Evolutionary conservation across 2,797 vertebrate genomes (phyloP), one percentile per base, ranked within the genome.

Genomic region (Mallotus villosus): DNA sequence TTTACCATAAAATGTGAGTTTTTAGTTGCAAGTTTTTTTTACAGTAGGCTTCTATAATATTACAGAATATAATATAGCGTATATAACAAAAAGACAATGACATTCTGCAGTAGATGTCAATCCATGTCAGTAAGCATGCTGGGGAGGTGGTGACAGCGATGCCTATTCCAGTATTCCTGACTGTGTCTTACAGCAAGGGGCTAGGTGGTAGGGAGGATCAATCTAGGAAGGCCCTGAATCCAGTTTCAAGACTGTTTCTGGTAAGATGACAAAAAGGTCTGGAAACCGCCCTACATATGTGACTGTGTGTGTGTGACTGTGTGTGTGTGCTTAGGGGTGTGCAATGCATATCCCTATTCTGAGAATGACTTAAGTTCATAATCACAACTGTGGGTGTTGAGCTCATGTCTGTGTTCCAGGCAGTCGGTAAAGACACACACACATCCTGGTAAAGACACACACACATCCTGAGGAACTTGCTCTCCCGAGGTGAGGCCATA

Each of bases 281-380:
- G 83, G 82, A 89, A 88, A 88, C 53, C 17, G 2, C 17, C 21
- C 24, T 67, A 19, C 29, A 16, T 46, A 21, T 70, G 57, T 70
- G 68, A 68, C 70, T 78, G 62, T 76, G 73, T 74, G 59, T 67
- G 63, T 76, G 51, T 69, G 71, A 70, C 57, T 74, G 74, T 72
- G 63, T 74, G 41, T 66, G 29, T 64, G 55, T 78, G 70, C 78
- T 81, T 82, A 77, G 80, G 60, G 51, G 76, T 79, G 83, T 74
- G 78, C 85, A 78, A 78, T 75, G 76, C 71, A 51, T 68, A 86
- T 83, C 75, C 85, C 66, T 77, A 63, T 88, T 85, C 84, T 84
- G 73, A 88, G 84, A 88, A 83, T 74, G 77, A 75, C 74, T 75
- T 63, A 66, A 60, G 69, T n/a, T 71, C 85, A 84, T 85, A 87